Evolutionary conservation across 2,888 invertebrate species (phyloP).

Genomic region (Eristalinus sepulchralis): DNA sequence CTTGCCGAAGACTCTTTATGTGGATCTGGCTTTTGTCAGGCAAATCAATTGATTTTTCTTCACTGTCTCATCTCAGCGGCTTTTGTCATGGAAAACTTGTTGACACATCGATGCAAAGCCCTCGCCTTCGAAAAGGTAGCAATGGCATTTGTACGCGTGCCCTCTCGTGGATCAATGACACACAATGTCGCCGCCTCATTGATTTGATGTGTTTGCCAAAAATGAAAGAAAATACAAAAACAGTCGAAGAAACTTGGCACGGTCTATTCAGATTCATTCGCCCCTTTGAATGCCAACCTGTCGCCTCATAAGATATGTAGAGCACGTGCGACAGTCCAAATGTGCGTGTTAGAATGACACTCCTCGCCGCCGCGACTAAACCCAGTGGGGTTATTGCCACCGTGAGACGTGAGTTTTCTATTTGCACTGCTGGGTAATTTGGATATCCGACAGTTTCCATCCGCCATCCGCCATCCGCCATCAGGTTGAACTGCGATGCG

Average conservation of each 20-base stretch:
- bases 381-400: conserved; percentile 42
- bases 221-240: conserved; percentile 6
- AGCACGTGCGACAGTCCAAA: conserved; percentile 59
- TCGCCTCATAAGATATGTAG: conserved; percentile 39
- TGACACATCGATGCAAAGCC: background rate
- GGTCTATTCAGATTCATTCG: conserved; percentile 47
- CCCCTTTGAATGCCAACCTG: conserved; percentile 15
- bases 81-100: conserved; percentile 3
- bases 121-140: background rate
- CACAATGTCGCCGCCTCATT: background rate
- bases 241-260: conserved; percentile 44
- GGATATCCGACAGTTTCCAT: background rate
- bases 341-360: conserved; percentile 30
- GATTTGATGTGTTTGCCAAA: background rate
- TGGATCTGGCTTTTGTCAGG: background rate
- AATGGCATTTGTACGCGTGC: no score
- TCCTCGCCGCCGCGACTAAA: conserved; percentile 6
- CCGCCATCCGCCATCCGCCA: background rate
- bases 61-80: background rate
- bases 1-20: background rate
- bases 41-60: background rate
- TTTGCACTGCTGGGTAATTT: conserved; percentile 43
- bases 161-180: background rate
- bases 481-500: background rate
- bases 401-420: conserved; percentile 60